These are phyloP conservation scores for Drosophila watanabei DNA, from an alignment of 1,140 invertebrate genomes.

Conservation along the genomic window DNA sequence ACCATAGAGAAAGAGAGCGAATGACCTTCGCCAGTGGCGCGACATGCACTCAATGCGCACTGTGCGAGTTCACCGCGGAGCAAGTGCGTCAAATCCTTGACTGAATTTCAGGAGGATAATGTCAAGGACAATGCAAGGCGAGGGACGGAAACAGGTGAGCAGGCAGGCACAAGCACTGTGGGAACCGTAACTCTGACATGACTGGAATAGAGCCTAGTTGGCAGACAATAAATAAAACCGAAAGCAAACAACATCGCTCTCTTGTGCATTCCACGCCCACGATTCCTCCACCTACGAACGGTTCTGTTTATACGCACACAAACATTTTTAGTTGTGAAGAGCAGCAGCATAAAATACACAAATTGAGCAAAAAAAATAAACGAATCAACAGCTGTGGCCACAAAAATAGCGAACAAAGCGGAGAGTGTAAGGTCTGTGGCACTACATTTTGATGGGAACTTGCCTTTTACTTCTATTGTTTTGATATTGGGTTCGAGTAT, in stretches of 20 bases:
- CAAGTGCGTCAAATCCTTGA: slow-evolving; percentile 68
- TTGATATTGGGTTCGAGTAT: neutral
- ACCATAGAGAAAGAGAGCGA: neutral
- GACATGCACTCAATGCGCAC: slow-evolving; percentile 35
- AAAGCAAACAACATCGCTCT: slow-evolving; percentile 41
- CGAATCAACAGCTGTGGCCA: slow-evolving; percentile 26
- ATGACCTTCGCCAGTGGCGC: slow-evolving; percentile 35
- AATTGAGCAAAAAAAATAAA: slow-evolving; percentile 17
- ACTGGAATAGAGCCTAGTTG: slow-evolving; percentile 29
- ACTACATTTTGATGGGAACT: neutral
- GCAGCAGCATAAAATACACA: slow-evolving; percentile 58
- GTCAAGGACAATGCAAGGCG: slow-evolving; percentile 68
- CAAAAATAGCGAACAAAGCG: slow-evolving; percentile 2
- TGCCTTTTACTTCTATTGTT: slow-evolving; percentile 5
- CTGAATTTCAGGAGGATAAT: slow-evolving; percentile 52
- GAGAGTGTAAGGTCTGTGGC: neutral
- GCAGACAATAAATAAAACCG: slow-evolving; percentile 37
- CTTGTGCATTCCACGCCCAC: slow-evolving; percentile 56
- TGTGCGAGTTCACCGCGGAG: slow-evolving; percentile 26
- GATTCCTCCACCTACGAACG: slow-evolving; percentile 30
- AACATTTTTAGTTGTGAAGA: slow-evolving; percentile 52
- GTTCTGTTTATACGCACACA: slow-evolving; percentile 57
- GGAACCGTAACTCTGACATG: slow-evolving; percentile 4
- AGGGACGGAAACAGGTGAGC: slow-evolving; percentile 36
- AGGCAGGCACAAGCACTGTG: neutral